A percentile compares a stretch with the other conserved stretches of the same genome.
Conservation (phyloP, 2,113 vertebrate genomes). For the Suncus etruscus region DNA sequence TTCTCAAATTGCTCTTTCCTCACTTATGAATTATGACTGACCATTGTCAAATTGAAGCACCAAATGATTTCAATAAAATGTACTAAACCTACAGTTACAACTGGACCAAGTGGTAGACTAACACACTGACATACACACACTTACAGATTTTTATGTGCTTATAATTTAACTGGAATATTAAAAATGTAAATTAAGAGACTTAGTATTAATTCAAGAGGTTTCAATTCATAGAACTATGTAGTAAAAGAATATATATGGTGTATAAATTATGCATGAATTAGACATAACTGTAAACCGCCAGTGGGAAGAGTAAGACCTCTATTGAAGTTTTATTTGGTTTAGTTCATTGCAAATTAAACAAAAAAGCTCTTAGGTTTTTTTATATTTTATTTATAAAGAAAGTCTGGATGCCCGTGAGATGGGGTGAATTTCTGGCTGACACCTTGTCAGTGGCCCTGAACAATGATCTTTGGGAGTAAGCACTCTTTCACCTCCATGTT, state of each 20-base stretch:
- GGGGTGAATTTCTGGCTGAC: background rate
- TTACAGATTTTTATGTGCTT: conserved; percentile 6
- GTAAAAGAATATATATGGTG: background rate
- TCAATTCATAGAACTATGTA: no score
- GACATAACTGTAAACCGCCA: background rate
- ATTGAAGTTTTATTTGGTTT: background rate
- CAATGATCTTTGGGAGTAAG: background rate
- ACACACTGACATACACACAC: background rate
- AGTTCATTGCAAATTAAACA: conserved; percentile 21
- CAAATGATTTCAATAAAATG: conserved; percentile 3
- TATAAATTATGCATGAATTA: background rate
- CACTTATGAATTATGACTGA: conserved; percentile 20
- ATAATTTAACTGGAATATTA: conserved; percentile 15
- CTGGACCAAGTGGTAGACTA: background rate
- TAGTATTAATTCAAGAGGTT: background rate
- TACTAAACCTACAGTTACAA: background rate
- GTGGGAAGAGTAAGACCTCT: background rate
- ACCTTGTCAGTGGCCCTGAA: background rate
- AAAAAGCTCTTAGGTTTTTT: background rate
- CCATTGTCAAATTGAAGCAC: background rate
- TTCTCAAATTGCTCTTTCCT: conserved; percentile 14
- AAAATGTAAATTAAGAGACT: conserved; percentile 48
- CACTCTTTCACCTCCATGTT: background rate
- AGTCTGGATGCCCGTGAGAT: background rate
- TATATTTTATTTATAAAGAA: background rate